These are phyloP conservation scores for Synodontis membranacea DNA, from an alignment of 2,113 vertebrate genomes.

Conservation along the genomic window DNA sequence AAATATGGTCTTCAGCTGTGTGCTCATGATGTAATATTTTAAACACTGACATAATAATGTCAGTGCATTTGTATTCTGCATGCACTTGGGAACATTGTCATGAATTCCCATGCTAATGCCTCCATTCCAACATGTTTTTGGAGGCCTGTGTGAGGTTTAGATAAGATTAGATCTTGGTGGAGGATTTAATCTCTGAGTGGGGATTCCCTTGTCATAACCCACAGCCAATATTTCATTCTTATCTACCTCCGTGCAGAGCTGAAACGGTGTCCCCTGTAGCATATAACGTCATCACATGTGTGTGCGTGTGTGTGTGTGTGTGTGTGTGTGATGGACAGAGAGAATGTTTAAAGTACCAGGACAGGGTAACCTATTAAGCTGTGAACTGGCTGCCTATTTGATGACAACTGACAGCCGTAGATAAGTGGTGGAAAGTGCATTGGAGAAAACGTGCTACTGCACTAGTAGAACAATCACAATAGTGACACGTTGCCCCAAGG, in stretches of 20 bases:
- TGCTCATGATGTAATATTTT: neutral
- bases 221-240: slow-evolving; percentile 52
- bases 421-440: slow-evolving; percentile 30
- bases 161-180: slow-evolving; percentile 46
- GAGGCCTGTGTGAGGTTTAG: slow-evolving; percentile 20
- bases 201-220: slow-evolving; percentile 44
- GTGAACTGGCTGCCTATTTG: slow-evolving; percentile 29
- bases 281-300: slow-evolving; percentile 54
- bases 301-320: slow-evolving; percentile 17
- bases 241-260: slow-evolving; percentile 65
- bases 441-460: slow-evolving; percentile 20
- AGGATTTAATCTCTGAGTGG: slow-evolving; percentile 50
- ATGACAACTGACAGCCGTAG: slow-evolving; percentile 37
- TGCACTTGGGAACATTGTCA: slow-evolving; percentile 27
- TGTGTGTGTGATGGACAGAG: neutral
- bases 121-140: slow-evolving; percentile 36
- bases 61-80: neutral
- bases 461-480: slow-evolving; percentile 23
- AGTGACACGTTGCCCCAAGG: slow-evolving; percentile 12
- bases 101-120: slow-evolving; percentile 15
- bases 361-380: slow-evolving; percentile 36
- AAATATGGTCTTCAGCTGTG: neutral
- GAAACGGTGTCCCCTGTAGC: slow-evolving; percentile 54
- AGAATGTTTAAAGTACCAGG: slow-evolving; percentile 21
- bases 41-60: neutral